Evolutionary conservation across 2,888 invertebrate species (phyloP), one percentile per base, ranked within the genome.

Genomic region (Nipponacmea schrenckii): DNA sequence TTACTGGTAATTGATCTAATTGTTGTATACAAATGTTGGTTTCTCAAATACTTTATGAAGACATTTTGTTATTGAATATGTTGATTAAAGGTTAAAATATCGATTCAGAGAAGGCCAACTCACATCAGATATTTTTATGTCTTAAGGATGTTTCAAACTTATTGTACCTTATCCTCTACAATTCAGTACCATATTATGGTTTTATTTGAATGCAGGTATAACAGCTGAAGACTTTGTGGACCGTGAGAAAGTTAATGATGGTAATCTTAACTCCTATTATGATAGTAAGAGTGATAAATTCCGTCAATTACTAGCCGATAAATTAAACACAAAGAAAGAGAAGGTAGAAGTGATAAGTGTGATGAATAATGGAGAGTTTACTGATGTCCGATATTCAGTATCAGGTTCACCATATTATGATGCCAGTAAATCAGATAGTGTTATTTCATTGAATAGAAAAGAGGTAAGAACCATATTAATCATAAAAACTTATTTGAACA

Each of bases 301-400:
- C 89, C 92, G 94, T 83, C 94, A 95, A 80, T 95, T 96, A 89
- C 91, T 98, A 94, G 92, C 95, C 0, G 94, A 94, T 86, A 91
- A 97, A 79, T 91, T 98, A 67, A 94, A 94, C 79, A 95, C 95
- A 5, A 66, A 50, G 14, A 20, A 62, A 48, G 94, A 95, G 81
- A 96, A 96, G 87, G 96, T 99, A 20, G 97, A 98, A 84, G 94
- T 99, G 71, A 98, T 99, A 89, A 98, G 97, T 88, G 96, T 99
- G 20, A 97, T 97, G 89, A 86, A 89, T 68, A 95, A 96, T 0
- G 95, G 95, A 1, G 91, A 95, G 62, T 96, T 96, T 0, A 81
- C 86, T 12, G 98, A 98, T 84, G 93, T 98, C 4, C 91, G 97
- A 79, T 98, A 96, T 89, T 94, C 97, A 0, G 98, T 97, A 2